These are phyloP conservation scores for Hyles euphorbiae DNA, from an alignment of 1,140 invertebrate genomes.

Conservation along the genomic window DNA sequence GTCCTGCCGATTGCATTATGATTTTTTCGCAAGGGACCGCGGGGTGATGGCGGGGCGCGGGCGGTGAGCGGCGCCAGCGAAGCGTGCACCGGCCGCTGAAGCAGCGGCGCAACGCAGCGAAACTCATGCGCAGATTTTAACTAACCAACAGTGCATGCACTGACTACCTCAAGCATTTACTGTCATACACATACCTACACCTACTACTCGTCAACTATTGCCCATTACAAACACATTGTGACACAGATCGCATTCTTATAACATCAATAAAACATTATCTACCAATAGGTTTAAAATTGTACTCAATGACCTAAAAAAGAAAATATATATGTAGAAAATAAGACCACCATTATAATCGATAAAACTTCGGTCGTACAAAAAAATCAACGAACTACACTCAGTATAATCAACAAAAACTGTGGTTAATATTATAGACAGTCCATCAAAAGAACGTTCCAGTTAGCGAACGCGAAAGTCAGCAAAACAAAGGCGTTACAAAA, in stretches of 20 bases:
- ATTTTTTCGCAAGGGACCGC: conserved; percentile 73
- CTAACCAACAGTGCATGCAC: conserved; percentile 24
- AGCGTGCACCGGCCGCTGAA: conserved; percentile 63
- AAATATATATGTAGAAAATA: conserved; percentile 3
- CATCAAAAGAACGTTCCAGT: conserved; percentile 52
- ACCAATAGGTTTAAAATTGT: too few species aligned
- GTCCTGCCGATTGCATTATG: conserved; percentile 74
- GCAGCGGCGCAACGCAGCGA: conserved; percentile 45
- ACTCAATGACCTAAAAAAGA: conserved; percentile 12
- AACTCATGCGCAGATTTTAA: conserved; percentile 36
- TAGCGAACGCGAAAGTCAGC: conserved; percentile 55
- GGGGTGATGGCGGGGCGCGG: conserved; percentile 49
- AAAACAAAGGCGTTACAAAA: conserved; percentile 66
- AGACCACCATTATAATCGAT: too few species aligned
- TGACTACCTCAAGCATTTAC: too few species aligned
- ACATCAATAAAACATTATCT: background rate
- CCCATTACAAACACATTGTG: too few species aligned
- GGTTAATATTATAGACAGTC: conserved; percentile 28
- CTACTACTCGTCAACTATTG: too few species aligned
- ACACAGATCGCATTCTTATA: too few species aligned
- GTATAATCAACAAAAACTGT: background rate
- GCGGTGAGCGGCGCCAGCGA: conserved; percentile 51
- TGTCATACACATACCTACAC: too few species aligned
- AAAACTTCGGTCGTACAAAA: too few species aligned
- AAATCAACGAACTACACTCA: too few species aligned